A percentile compares a stretch with the other conserved stretches of the same genome.
phyloP scores from a whole-genome alignment of 2,797 vertebrate genomes.

The Columba guinea region DNA sequence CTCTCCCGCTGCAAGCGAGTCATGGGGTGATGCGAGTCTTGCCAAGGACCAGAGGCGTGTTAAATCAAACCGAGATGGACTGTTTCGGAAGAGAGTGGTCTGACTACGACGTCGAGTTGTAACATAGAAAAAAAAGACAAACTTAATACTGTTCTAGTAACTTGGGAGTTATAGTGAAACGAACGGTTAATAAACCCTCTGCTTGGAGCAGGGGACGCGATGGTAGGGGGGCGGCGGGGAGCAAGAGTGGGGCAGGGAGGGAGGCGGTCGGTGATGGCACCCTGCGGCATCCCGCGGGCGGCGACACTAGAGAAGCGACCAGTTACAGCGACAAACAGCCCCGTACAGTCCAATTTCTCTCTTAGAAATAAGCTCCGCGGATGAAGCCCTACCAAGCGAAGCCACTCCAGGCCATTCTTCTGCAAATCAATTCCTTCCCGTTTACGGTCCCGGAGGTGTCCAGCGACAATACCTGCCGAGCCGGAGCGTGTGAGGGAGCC shows the following conservation, averaged over 20 bases:
- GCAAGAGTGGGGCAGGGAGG: not conserved
- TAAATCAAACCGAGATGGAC: rapidly evolving
- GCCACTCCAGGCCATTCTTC: rapidly evolving
- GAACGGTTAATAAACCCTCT: not conserved
- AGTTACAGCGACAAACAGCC: not conserved
- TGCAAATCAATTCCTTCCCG: too few species aligned
- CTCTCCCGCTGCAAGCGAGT: not conserved
- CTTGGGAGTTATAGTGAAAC: not conserved
- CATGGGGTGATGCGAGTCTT: rapidly evolving
- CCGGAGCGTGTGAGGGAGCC: not conserved
- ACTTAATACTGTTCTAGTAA: not conserved
- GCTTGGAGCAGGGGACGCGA: not conserved
- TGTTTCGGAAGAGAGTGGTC: not conserved
- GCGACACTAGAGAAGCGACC: not conserved
- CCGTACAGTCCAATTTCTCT: not conserved
- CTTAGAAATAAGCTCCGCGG: not conserved
- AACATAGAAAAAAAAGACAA: not conserved
- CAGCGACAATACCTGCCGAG: not conserved
- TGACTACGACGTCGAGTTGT: too few species aligned
- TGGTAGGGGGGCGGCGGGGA: too few species aligned
- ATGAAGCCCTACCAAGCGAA: not conserved
- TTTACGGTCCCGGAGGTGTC: not conserved
- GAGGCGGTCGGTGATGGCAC: not conserved
- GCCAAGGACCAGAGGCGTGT: not conserved
- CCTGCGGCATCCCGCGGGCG: not conserved